phyloP scores from a whole-genome alignment of 2,888 invertebrate species.

The Parnassius mnemosyne region DNA sequence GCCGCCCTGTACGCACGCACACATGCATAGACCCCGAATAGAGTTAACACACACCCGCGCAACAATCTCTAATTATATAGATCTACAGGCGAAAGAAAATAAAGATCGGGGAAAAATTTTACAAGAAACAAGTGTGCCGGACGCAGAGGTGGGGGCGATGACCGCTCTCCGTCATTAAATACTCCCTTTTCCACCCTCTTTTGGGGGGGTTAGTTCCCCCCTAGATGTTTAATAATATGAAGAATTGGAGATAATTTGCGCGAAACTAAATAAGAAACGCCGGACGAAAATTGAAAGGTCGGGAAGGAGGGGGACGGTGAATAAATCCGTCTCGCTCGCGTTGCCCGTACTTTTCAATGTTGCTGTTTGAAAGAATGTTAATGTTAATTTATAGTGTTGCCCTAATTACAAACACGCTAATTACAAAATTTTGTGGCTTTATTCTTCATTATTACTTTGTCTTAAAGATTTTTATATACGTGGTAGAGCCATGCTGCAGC shows the following conservation, averaged over 20 bases:
- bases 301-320: slow-evolving; percentile 36
- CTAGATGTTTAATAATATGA: slow-evolving; percentile 80
- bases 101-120: slow-evolving; percentile 81
- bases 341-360: slow-evolving; percentile 22
- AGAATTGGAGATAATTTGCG: slow-evolving; percentile 82
- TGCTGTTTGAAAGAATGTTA: slow-evolving; percentile 33
- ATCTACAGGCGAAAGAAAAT: slow-evolving; percentile 72
- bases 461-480: background rate
- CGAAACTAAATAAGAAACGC: slow-evolving; percentile 81
- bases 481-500: no score
- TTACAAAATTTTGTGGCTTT: slow-evolving; percentile 12
- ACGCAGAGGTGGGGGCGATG: slow-evolving; percentile 63
- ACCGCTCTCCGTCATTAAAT: slow-evolving; percentile 76
- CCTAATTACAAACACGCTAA: slow-evolving; percentile 21
- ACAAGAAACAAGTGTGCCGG: slow-evolving; percentile 77
- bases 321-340: slow-evolving; percentile 29
- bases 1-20: slow-evolving; percentile 47
- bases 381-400: slow-evolving; percentile 27
- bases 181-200: slow-evolving; percentile 40
- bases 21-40: slow-evolving; percentile 43
- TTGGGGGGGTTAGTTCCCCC: slow-evolving; percentile 67
- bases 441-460: slow-evolving; percentile 6
- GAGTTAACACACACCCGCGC: slow-evolving; percentile 38
- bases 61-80: slow-evolving; percentile 73
- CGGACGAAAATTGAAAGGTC: slow-evolving; percentile 78